phyloP scores from a whole-genome alignment of 2,888 invertebrate species.

The Drosophila barbarae region DNA sequence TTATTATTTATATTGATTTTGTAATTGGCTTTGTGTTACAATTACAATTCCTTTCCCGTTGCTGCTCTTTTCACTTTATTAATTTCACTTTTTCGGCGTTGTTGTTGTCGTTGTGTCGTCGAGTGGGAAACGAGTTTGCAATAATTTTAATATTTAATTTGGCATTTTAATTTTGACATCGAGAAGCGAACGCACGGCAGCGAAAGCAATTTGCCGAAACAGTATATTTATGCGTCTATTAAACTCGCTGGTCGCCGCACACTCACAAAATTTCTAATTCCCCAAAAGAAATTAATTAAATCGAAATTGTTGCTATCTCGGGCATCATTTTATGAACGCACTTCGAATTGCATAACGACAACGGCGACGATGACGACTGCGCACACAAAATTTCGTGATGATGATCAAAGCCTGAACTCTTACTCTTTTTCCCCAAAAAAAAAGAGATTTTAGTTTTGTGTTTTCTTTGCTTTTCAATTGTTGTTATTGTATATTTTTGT shows the following conservation, averaged over 20 bases:
- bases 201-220: constrained; percentile 18
- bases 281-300: constrained; percentile 24
- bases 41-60: constrained; percentile 42
- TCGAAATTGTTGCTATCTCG: constrained; percentile 37
- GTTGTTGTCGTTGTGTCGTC: constrained; percentile 5
- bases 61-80: constrained; percentile 63
- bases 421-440: constrained; percentile 20
- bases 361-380: constrained; percentile 32
- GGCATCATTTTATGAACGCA: constrained; percentile 53
- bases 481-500: constrained; percentile 44
- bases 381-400: constrained; percentile 50
- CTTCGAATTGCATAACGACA: constrained; percentile 67
- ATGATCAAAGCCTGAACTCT: constrained; percentile 34
- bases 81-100: constrained; percentile 39
- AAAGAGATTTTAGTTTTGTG: constrained; percentile 19
- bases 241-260: constrained; percentile 21
- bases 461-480: constrained; percentile 12
- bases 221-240: constrained; percentile 42
- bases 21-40: constrained; percentile 30
- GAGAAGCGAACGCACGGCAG: constrained; percentile 13
- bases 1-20: constrained; percentile 61
- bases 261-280: constrained; percentile 34
- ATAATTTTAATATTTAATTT: constrained; percentile 45
- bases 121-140: constrained; percentile 54
- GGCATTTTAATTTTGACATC: constrained; percentile 33